These are phyloP conservation scores for Cheilosia urbana DNA, from an alignment of 2,888 invertebrate genomes.

Conservation along the genomic window DNA sequence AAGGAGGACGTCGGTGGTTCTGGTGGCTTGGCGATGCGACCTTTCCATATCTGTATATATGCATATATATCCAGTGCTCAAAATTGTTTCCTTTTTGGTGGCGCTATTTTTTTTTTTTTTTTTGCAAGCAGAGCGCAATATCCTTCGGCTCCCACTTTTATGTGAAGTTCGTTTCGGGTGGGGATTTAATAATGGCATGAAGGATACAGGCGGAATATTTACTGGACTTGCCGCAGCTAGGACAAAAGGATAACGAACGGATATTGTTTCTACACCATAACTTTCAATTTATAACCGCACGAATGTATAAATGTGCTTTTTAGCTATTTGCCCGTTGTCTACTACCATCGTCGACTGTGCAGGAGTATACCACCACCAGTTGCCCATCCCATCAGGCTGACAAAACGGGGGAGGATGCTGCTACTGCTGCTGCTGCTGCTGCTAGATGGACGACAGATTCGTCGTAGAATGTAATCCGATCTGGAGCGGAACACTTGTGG, in stretches of 20 bases:
- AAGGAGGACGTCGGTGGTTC: constrained; percentile 1
- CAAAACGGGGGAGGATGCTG: constrained; percentile 26
- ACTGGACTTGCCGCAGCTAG: constrained; percentile 51
- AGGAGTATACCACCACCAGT: constrained; percentile 46
- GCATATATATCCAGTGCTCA: constrained; percentile 56
- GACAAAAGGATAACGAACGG: constrained; percentile 66
- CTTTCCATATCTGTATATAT: constrained; percentile 4
- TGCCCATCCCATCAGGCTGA: constrained; percentile 38
- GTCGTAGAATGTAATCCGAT: constrained; percentile 48
- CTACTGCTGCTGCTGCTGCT: not conserved
- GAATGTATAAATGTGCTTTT: constrained; percentile 59
- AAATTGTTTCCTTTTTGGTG: constrained; percentile 54
- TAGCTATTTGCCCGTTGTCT: constrained; percentile 25
- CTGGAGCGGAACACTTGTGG: constrained; percentile 64
- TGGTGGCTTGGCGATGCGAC: constrained; percentile 9
- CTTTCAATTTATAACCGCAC: constrained; percentile 73
- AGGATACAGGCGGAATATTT: constrained; percentile 38
- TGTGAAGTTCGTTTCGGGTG: constrained; percentile 10
- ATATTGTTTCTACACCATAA: constrained; percentile 75
- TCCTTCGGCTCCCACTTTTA: constrained; percentile 13
- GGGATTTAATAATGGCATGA: constrained; percentile 25
- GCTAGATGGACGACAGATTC: not conserved
- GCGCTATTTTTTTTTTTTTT: too few species aligned
- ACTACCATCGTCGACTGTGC: not conserved
- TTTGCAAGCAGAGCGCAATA: constrained; percentile 12